Evolutionary conservation across 2,797 vertebrate genomes (phyloP).

Genomic region (Amblyraja radiata): DNA sequence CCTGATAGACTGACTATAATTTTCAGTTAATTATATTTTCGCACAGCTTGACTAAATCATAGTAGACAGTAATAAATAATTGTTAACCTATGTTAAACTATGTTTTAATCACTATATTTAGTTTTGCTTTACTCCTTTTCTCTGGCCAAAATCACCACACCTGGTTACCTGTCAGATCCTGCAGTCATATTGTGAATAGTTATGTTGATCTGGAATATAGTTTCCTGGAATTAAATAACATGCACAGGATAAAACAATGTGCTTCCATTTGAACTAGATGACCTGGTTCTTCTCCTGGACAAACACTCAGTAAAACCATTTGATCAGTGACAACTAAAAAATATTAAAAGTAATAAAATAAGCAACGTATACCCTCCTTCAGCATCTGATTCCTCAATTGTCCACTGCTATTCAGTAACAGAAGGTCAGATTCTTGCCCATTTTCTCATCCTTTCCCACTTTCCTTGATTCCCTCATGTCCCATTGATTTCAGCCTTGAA

Average conservation of each 20-base stretch:
- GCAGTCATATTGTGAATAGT: not conserved
- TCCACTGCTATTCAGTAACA: no score
- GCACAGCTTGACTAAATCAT: not conserved
- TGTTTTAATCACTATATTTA: not conserved
- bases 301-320: not conserved
- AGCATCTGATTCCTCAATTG: no score
- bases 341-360: not conserved
- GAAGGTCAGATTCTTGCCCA: no score
- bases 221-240: not conserved
- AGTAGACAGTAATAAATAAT: not conserved
- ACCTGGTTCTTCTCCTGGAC: not conserved
- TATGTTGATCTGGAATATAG: not conserved
- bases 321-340: not conserved
- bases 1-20: not conserved
- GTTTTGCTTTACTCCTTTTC: not conserved
- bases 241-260: not conserved
- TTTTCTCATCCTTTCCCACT: no score
- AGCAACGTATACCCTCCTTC: no score
- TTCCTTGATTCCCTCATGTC: no score
- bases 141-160: not conserved
- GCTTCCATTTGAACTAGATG: not conserved
- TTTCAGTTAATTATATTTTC: not conserved
- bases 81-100: not conserved
- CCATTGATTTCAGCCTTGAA: no score
- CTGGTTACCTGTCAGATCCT: not conserved